Evolutionary conservation across 2,113 vertebrate genomes (phyloP), one percentile per base, ranked within the genome.

Genomic region (Nycticryphes semicollaris): DNA sequence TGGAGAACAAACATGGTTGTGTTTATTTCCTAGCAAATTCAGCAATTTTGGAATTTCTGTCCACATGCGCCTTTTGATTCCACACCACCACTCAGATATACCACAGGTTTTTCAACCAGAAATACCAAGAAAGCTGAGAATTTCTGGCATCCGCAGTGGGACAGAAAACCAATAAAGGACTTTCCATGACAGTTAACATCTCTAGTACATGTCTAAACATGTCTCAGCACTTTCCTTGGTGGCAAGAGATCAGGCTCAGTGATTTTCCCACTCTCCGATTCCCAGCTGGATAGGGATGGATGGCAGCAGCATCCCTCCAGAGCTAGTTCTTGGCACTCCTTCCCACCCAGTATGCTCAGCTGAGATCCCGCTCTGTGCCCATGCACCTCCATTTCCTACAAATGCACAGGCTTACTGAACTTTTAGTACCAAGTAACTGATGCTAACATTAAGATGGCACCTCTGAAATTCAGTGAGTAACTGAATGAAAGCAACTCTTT

Each of bases 351-450:
- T 41, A 41, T 1, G 3, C 43, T 47, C 45, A 51, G 18, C 14
- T 53, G 8, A 33, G 33, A 12, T 21, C 27, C 30, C 0, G 0
- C 35, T 12, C 13, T 15, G 17, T 17, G 9, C 13, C 11, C 0
- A 1, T 28, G 19, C 24, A 68, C 77, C 43, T 69, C 64, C 39
- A 30, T 24, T 69, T 64, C 59, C 35, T 59, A 33, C 28, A 50
- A 62, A 75, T 25, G 63, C 31, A 54, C 6, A 64, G 22, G 17
- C 27, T 79, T 28, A 69, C 45, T 56, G 16, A 28, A 33, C 25
- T 56, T 75, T 28, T 41, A 69, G 56, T 28, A 63, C 6, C 14
- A 64, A 77, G 54, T 45, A 87, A 64, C 31, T 37, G n/a, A 78
- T 23, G 64, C 21, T 59, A 63, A 84, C 20, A 64, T 64, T 68